Conservation (phyloP, 2,888 invertebrate species). For the Unio pictorum region DNA sequence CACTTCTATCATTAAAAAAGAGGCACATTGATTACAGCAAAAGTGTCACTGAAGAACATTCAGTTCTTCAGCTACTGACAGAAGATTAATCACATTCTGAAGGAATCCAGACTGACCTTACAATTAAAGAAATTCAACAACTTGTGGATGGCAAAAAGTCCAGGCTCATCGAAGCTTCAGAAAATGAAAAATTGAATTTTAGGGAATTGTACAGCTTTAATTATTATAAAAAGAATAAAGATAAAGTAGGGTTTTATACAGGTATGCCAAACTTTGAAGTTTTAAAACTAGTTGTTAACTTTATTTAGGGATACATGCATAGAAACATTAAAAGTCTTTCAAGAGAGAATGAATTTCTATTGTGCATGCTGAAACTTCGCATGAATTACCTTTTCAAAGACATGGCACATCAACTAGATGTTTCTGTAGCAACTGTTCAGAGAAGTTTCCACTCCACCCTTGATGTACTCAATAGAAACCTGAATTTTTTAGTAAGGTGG, state of each 20-base stretch:
- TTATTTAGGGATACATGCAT: constrained; percentile 10
- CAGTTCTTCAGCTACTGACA: too few species aligned
- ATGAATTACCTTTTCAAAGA: constrained; percentile 13
- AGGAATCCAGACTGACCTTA: constrained; percentile 12
- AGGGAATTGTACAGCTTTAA: background rate
- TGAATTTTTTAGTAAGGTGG: constrained; percentile 16
- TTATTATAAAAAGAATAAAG: constrained; percentile 6
- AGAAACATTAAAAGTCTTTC: constrained; percentile 10
- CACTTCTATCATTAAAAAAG: too few species aligned
- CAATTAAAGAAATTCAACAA: constrained; percentile 1
- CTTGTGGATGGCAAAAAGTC: constrained; percentile 6
- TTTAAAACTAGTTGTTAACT: constrained; percentile 13
- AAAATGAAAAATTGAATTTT: constrained; percentile 1
- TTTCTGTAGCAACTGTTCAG: constrained; percentile 14
- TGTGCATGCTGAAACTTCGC: constrained; percentile 17
- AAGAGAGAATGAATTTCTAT: constrained; percentile 16
- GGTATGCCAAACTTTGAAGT: constrained; percentile 18
- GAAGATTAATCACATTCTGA: too few species aligned
- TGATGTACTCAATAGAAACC: constrained; percentile 12
- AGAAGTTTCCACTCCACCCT: constrained; percentile 18
- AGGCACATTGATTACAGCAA: too few species aligned
- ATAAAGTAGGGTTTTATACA: constrained; percentile 18
- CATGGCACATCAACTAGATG: constrained; percentile 15
- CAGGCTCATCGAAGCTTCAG: constrained; percentile 1
- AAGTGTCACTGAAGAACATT: too few species aligned